Evolutionary conservation across 1,140 invertebrate species (phyloP).

Genomic region (Homarus americanus): DNA sequence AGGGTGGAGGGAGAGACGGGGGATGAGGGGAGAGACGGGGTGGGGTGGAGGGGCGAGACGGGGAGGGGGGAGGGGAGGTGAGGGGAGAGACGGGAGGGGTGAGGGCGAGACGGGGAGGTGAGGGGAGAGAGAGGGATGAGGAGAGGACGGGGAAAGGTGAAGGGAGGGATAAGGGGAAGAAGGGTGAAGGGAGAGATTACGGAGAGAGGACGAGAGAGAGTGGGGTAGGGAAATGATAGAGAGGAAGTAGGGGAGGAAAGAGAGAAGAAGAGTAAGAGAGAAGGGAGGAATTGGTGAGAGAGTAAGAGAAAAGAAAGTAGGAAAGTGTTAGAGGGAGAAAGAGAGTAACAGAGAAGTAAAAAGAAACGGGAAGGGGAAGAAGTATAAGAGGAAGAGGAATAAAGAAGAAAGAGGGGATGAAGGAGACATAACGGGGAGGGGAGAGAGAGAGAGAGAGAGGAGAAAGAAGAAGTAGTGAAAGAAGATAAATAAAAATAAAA

Average conservation of each 20-base stretch:
- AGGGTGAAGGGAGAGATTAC: not conserved
- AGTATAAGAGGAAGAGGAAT: not conserved
- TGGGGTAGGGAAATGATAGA: not conserved
- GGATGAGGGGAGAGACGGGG: not conserved
- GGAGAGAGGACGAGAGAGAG: not conserved
- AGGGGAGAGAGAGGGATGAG: not conserved
- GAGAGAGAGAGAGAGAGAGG: constrained; percentile 26
- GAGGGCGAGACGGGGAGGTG: too few species aligned
- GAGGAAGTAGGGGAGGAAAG: not conserved
- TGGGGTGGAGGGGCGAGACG: not conserved
- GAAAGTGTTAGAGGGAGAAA: not conserved
- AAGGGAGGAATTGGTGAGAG: not conserved
- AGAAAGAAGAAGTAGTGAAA: too few species aligned
- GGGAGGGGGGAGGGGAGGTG: not conserved
- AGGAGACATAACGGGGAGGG: not conserved
- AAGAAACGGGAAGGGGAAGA: not conserved
- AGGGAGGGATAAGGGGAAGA: not conserved
- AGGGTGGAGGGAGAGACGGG: too few species aligned
- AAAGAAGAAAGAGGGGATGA: constrained; percentile 8
- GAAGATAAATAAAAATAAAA: too few species aligned
- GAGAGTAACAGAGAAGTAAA: not conserved
- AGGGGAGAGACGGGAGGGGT: not conserved
- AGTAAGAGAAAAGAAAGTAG: not conserved
- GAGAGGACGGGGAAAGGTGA: not conserved
- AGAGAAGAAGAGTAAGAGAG: not conserved